Evolutionary conservation across 1,140 invertebrate genomes (phyloP).

Genomic region (Drosophila sechellia): DNA sequence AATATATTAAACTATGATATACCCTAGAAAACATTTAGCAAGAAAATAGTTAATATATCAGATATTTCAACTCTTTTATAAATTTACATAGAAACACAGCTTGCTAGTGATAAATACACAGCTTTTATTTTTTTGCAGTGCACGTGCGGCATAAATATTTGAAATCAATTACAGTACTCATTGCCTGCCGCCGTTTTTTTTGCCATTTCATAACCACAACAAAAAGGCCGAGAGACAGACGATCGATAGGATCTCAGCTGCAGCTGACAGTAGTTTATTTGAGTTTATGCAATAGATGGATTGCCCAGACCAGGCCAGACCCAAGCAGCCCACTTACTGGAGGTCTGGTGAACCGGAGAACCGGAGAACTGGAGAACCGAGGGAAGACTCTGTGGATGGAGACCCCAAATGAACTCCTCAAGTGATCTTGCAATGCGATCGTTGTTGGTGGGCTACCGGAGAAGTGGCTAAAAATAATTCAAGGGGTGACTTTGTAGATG

Average conservation of each 20-base stretch:
- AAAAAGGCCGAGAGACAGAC: slow-evolving; percentile 48
- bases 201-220: slow-evolving; percentile 81
- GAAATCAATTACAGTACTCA: slow-evolving; percentile 77
- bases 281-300: slow-evolving; percentile 42
- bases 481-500: not conserved
- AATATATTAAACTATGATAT: too few species aligned
- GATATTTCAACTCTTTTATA: too few species aligned
- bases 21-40: too few species aligned
- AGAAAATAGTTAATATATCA: too few species aligned
- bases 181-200: slow-evolving; percentile 64
- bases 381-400: not conserved
- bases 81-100: too few species aligned
- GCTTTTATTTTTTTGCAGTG: not conserved
- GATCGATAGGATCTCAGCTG: slow-evolving; percentile 44
- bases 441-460: slow-evolving; percentile 8
- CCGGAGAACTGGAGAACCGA: too few species aligned
- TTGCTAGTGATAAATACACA: too few species aligned
- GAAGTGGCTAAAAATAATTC: slow-evolving; percentile 8
- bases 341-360: not conserved
- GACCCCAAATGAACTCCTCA: slow-evolving; percentile 10
- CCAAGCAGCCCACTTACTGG: slow-evolving; percentile 33
- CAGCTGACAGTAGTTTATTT: slow-evolving; percentile 45
- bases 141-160: slow-evolving; percentile 58
- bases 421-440: not conserved
- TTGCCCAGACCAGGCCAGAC: slow-evolving; percentile 3